Percentiles rank a stretch among this genome's conserved stretches.
Conservation (phyloP, 1,140 invertebrate genomes). For the Oryctes rhinoceros region DNA sequence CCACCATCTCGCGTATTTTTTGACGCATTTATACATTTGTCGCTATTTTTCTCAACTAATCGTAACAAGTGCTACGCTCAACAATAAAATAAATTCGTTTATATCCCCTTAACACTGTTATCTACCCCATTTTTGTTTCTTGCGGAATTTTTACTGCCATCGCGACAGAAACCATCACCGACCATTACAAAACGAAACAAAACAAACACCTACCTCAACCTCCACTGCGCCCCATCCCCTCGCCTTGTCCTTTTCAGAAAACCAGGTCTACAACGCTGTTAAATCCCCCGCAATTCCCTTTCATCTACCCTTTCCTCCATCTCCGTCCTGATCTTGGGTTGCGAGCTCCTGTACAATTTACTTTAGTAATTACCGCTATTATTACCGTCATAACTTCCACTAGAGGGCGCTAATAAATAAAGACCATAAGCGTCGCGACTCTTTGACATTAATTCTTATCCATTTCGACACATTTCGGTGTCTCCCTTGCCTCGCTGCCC, state of each 20-base stretch:
- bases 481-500: neutral
- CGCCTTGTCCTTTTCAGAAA: neutral
- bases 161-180: neutral
- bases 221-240: neutral
- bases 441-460: conserved; percentile 10
- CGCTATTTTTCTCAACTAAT: neutral
- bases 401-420: conserved; percentile 14
- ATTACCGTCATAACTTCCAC: conserved; percentile 3
- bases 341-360: neutral
- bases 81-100: neutral
- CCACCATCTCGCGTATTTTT: too few relatives aligned
- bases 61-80: neutral
- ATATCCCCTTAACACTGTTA: neutral
- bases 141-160: neutral
- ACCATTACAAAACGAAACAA: neutral
- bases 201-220: neutral
- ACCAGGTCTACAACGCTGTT: neutral
- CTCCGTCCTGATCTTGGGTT: too few relatives aligned
- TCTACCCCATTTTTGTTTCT: neutral
- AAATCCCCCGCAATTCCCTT: neutral
- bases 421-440: neutral
- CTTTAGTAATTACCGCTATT: conserved; percentile 10
- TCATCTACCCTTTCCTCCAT: neutral
- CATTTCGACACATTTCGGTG: neutral
- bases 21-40: neutral